Conservation (phyloP, 2,888 invertebrate genomes). For the Cephus sareptanus region DNA sequence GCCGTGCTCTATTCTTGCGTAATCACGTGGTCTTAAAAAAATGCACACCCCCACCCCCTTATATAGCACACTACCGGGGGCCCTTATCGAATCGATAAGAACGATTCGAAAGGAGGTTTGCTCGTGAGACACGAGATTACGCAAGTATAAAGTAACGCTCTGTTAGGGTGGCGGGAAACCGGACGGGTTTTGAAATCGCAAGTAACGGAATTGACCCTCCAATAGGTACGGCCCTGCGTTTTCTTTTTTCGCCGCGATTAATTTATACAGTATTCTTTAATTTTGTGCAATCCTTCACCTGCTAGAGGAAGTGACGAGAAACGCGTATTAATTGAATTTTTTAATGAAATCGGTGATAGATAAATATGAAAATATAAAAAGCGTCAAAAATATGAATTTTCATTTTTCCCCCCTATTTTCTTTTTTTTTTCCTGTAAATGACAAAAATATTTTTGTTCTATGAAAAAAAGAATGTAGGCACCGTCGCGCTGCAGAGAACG, state of each 20-base stretch:
- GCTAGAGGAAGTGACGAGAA: background rate
- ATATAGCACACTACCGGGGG: background rate
- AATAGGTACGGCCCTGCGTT: background rate
- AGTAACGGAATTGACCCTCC: background rate
- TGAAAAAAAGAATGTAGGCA: background rate
- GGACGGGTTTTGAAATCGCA: background rate
- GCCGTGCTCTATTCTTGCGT: background rate
- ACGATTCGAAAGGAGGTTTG: background rate
- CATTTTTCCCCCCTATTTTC: background rate
- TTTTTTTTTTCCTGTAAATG: background rate
- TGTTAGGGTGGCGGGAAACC: background rate
- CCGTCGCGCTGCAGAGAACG: conserved; percentile 35
- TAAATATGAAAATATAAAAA: background rate
- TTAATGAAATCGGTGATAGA: background rate
- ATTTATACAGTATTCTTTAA: background rate
- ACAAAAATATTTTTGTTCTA: background rate
- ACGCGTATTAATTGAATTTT: background rate
- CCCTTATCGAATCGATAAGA: background rate
- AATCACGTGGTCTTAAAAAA: background rate
- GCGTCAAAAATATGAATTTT: background rate
- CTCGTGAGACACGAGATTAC: background rate
- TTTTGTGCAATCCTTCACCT: background rate
- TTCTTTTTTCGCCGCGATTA: background rate
- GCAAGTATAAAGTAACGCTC: background rate
- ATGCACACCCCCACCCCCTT: background rate